Base-by-base conservation (phyloP, 2,888 invertebrate genomes). In the Philopedon plagiatum region DNA sequence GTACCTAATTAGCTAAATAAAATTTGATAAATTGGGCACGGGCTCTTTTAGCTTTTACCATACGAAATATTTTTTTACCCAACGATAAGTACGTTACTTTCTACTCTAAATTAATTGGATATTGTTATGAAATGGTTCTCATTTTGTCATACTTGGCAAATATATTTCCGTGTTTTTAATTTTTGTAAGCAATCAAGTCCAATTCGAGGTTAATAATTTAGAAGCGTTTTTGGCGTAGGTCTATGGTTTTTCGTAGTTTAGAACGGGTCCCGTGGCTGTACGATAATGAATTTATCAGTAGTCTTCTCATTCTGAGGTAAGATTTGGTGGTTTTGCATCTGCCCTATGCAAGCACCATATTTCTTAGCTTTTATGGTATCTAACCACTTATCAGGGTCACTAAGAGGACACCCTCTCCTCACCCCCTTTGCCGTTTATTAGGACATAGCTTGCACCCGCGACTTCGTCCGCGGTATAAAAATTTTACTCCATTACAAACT, bases 11-110 rank as follows among this genome's bases (percentile, higher is more conserved):
- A 18, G 13, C 19, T 19, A 1, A 19, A 19, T 44, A 15, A 21
- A 41, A 44, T 9, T n/a, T 11, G 4, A n/a, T 44, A 21, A 21
- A 18, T 26, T 26, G n/a, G 26, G 13, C n/a, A 23, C 8, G 5
- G 26, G 5, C n/a, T n/a, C n/a, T n/a, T n/a, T n/a, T n/a, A n/a
- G 9, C 49, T 46, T 19, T 46, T 21, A 5, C 21, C 11, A 46
- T 21, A 46, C 15, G 21, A 46, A 41, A 15, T 34, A 34, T 21
- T 32, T 34, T 49, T 29, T 56, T 56, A 44, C 13, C 32, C 18
- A 44, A 44, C 49, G 44, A n/a, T 32, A 71, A 46, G 26, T 66
- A 62, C 62, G 44, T 65, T 64, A 60, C 71, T 71, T 71, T 71
- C 65, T 61, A 54, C 44, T 51, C 19, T 39, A 39, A n/a, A 34